Conservation (phyloP, 2,113 vertebrate species). For the Lagopus leucura region DNA sequence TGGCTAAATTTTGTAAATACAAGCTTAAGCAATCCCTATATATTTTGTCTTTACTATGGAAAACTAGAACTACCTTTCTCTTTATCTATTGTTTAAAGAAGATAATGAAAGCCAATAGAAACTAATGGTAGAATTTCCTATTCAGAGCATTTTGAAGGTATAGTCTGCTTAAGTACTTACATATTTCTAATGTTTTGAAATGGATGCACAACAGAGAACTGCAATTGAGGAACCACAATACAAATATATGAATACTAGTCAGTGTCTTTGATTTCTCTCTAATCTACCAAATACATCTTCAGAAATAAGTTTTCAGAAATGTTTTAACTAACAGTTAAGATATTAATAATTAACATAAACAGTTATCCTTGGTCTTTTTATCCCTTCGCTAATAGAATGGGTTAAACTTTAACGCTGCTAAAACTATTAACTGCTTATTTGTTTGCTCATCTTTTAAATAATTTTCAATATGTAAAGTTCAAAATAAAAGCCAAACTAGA, state of each 20-base stretch:
- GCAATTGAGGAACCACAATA: not conserved
- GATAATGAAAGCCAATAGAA: not conserved
- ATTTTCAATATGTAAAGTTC: not conserved
- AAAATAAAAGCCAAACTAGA: not conserved
- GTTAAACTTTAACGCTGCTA: not conserved
- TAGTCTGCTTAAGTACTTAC: not conserved
- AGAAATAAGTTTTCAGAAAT: conserved; percentile 1
- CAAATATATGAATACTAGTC: not conserved
- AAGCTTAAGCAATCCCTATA: not conserved
- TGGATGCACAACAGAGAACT: not conserved
- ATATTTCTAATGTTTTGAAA: not conserved
- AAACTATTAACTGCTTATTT: not conserved
- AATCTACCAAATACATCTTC: not conserved
- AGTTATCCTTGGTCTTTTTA: not conserved
- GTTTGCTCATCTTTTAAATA: not conserved
- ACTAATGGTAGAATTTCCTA: not conserved
- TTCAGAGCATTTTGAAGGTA: not conserved
- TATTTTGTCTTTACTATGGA: not conserved
- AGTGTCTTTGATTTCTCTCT: not conserved
- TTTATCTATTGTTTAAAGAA: not conserved
- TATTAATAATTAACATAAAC: not conserved
- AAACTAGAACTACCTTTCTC: not conserved
- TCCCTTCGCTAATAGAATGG: not conserved
- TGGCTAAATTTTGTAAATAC: not conserved
- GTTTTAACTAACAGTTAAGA: not conserved